phyloP scores from a whole-genome alignment of 2,113 vertebrate species.

The Indri indri region DNA sequence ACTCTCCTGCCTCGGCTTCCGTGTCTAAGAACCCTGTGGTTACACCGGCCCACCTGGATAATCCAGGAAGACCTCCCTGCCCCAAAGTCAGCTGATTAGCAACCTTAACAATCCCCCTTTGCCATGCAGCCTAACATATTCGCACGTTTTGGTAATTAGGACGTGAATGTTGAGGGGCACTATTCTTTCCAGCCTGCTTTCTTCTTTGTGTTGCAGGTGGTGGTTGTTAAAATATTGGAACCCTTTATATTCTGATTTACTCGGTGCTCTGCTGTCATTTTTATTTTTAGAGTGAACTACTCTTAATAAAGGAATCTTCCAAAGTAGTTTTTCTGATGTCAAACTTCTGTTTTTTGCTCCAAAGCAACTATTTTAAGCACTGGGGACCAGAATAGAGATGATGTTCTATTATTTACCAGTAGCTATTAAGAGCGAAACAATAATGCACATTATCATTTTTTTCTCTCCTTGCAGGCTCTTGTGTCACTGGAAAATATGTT shows the following conservation, averaged over 20 bases:
- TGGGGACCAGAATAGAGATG: not conserved
- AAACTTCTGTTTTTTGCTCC: not conserved
- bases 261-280: not conserved
- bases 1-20: rapidly evolving
- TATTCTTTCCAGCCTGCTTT: not conserved
- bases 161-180: rapidly evolving
- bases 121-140: rapidly evolving
- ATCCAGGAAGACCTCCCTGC: not conserved
- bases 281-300: not conserved
- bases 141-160: not conserved
- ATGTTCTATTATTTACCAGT: not conserved
- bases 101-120: rapidly evolving
- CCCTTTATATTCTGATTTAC: not conserved
- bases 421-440: not conserved
- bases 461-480: not conserved
- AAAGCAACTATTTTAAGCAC: conserved; percentile 24
- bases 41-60: rapidly evolving
- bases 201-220: not conserved
- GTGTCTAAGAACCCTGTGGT: rapidly evolving
- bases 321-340: not conserved
- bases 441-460: not conserved
- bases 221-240: not conserved
- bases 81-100: not conserved
- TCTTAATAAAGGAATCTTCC: not conserved
- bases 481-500: not conserved